Percentiles rank a stretch among this genome's conserved stretches.
Evolutionary conservation across 2,797 vertebrate species (phyloP).

Genomic region (Coranthus polyacanthus): DNA sequence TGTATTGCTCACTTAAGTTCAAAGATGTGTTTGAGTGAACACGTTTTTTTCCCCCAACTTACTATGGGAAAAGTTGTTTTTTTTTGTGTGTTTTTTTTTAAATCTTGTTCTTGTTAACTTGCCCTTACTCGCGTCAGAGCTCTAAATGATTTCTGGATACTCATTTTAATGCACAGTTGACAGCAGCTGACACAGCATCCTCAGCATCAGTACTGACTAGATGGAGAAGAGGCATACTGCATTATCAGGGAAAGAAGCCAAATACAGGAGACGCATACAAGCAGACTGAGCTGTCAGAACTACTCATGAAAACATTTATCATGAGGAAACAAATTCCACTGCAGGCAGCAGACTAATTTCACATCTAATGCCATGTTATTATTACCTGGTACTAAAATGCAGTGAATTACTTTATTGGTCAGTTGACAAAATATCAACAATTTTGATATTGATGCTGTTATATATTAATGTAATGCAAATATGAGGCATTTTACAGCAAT

Average conservation of each 20-base stretch:
- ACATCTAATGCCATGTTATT: slow-evolving; percentile 11
- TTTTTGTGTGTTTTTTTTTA: neutral
- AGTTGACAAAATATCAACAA: neutral
- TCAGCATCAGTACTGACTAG: slow-evolving; percentile 47
- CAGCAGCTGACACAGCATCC: slow-evolving; percentile 68
- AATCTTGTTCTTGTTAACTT: neutral
- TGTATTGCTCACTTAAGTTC: neutral
- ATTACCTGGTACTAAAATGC: slow-evolving; percentile 13
- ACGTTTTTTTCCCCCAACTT: neutral
- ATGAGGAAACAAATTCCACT: slow-evolving; percentile 44
- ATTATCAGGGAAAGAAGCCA: slow-evolving; percentile 63
- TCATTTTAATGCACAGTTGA: slow-evolving; percentile 51
- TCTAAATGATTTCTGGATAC: slow-evolving; percentile 45
- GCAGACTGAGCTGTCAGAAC: slow-evolving; percentile 48
- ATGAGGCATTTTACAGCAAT: neutral
- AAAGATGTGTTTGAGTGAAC: slow-evolving; percentile 3
- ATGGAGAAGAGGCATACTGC: slow-evolving; percentile 56
- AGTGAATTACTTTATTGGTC: slow-evolving; percentile 10
- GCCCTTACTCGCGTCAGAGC: slow-evolving; percentile 29
- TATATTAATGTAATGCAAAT: neutral
- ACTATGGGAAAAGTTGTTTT: too few species aligned
- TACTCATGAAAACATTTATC: slow-evolving; percentile 49
- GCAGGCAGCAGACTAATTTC: slow-evolving; percentile 21
- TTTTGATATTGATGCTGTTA: neutral
- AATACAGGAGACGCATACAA: slow-evolving; percentile 62